Evolutionary conservation across 37 sponge, comb jelly and placozoan genomes (phyloP).

Genomic region (Mnemiopsis leidyi): DNA sequence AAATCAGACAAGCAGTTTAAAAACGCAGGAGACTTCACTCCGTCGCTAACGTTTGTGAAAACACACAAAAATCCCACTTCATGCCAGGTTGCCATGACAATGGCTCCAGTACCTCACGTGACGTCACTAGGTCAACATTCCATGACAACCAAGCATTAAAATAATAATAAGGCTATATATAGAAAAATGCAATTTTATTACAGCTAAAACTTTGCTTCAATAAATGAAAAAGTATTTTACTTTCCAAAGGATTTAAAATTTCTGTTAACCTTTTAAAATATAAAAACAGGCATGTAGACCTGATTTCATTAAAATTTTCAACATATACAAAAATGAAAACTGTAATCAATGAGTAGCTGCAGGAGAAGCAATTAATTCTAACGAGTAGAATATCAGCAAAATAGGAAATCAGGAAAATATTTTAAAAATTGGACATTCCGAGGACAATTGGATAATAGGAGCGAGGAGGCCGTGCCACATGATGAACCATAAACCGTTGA

Average conservation of each 20-base stretch:
- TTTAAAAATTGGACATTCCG: background rate
- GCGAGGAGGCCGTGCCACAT: background rate
- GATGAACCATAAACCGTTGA: background rate
- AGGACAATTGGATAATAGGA: background rate
- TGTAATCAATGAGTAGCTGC: background rate
- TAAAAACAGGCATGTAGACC: conserved; percentile 23
- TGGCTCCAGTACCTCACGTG: background rate
- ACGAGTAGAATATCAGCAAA: background rate
- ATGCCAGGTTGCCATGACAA: background rate
- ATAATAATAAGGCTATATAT: conserved; percentile 37
- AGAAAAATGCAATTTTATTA: conserved; percentile 40
- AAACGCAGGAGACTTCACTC: background rate
- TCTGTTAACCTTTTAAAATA: conserved; percentile 61
- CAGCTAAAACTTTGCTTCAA: conserved; percentile 39
- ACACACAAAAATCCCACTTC: conserved; percentile 26
- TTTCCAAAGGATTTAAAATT: conserved; percentile 51
- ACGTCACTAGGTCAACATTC: background rate
- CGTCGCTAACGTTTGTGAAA: conserved; percentile 13
- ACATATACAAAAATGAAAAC: conserved; percentile 53
- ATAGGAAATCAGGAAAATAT: background rate
- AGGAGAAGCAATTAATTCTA: background rate
- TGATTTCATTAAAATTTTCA: conserved; percentile 60
- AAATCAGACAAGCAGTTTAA: background rate
- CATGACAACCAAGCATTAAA: conserved; percentile 21
- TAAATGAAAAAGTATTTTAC: conserved; percentile 40